Evolutionary conservation across 1,140 invertebrate species (phyloP), one percentile per base, ranked within the genome.

Genomic region (Kradibia gibbosae): DNA sequence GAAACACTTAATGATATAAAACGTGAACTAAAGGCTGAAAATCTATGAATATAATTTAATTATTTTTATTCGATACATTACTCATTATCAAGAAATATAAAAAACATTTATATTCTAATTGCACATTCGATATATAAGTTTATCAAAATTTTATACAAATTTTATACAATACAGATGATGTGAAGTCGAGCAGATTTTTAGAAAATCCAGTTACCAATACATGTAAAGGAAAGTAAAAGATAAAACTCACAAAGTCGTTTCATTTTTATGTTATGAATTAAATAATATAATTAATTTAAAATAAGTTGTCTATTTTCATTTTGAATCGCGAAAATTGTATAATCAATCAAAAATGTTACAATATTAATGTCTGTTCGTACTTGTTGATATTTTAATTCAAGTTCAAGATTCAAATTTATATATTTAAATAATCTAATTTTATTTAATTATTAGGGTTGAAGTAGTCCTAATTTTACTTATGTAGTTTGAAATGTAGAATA

Each of bases 1-100:
- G 93, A 95, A 83, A 94, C 93, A 31, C 87, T 96, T 60, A 94
- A 95, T 84, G 92, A 91, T 83, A 94, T 95, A 84, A 93, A 93
- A 88, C 86, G 91, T 79, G 93, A 94, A 84, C 87, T 94, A 77
- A 91, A 92, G 78, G 86, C 90, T 86, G 89, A 89, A 42, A 88
- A 90, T 75, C 86, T 90, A 82, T 87, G 81, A 85, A 82, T 78
- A 67, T 82, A 48, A 81, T 76, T 76, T 75, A 67, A 17, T 67
- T 67, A 42, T 67, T 36, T 55, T 81, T 81, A 76, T 48, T 25
- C 17, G 36, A 50, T 39, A 70, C 50, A 81, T 75, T 81, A 28
- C 67, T 71, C 53, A 78, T 22, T 77, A 8, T 76, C 42, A 74
- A 34, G 17, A 78, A 28, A 57, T 34, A 73, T 57, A 74, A 73